Conservation (phyloP, 2,113 vertebrate species). For the Xiphophorus hellerii region DNA sequence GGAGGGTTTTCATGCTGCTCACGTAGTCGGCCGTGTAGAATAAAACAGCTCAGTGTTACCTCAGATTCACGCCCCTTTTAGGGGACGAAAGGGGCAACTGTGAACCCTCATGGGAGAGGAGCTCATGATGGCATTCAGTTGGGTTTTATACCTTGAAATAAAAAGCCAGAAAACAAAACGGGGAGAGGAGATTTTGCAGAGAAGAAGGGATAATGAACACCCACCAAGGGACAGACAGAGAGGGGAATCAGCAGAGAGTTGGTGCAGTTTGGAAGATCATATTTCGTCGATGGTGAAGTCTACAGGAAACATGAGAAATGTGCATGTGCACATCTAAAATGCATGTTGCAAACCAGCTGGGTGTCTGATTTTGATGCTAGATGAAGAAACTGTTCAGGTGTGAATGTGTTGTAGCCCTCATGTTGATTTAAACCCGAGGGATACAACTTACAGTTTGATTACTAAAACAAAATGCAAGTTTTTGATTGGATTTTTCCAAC, state of each 20-base stretch:
- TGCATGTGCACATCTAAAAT: not conserved
- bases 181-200: conserved; percentile 19
- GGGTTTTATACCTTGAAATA: conserved; percentile 20
- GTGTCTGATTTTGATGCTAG: not conserved
- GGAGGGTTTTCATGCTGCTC: conserved; percentile 46
- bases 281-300: conserved; percentile 24
- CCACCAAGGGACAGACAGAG: conserved; percentile 37
- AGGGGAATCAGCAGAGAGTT: conserved; percentile 32
- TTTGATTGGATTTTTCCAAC: not conserved
- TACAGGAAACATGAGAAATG: conserved; percentile 12
- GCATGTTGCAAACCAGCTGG: conserved; percentile 3
- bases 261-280: conserved; percentile 38
- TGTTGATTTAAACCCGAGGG: too few relatives aligned
- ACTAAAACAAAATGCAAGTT: conserved; percentile 2
- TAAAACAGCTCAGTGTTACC: conserved; percentile 34
- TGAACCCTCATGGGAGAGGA: conserved; percentile 29
- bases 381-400: not conserved
- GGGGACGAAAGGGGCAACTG: conserved; percentile 35
- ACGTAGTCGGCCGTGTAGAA: conserved; percentile 16
- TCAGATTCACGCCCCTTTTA: conserved; percentile 38
- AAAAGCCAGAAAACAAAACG: conserved; percentile 37
- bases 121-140: conserved; percentile 27
- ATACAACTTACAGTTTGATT: conserved; percentile 16
- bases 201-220: conserved; percentile 49
- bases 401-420: too few relatives aligned